Percentiles rank a stretch among this genome's conserved stretches.
Conservation (phyloP, 2,797 vertebrate genomes). For the Urocyon cinereoargenteus region DNA sequence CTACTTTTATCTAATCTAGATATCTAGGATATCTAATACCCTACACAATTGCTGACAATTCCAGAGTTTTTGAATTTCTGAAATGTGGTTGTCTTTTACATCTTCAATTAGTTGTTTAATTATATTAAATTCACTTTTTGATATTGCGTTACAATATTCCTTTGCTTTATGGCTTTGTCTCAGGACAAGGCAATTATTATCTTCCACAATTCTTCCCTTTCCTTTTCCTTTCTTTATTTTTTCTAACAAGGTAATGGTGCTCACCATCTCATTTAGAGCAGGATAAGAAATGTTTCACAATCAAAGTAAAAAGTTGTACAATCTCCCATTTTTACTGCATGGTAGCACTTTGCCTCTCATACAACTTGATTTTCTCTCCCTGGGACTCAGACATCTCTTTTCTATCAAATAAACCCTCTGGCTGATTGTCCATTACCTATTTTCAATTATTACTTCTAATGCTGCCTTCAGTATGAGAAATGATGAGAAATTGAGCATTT, state of each 20-base stretch:
- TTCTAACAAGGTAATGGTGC: background rate
- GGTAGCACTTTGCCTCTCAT: slow-evolving; percentile 25
- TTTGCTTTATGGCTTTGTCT: slow-evolving; percentile 34
- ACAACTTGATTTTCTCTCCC: slow-evolving; percentile 62
- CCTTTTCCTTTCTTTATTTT: background rate
- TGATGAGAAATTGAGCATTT: slow-evolving; percentile 68
- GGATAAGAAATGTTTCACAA: background rate
- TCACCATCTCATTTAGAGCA: slow-evolving; percentile 5
- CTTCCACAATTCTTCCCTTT: background rate
- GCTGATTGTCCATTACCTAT: slow-evolving; percentile 61
- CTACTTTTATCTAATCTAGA: background rate
- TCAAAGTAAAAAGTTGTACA: slow-evolving; percentile 41
- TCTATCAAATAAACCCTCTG: slow-evolving; percentile 66
- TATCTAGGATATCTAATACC: background rate
- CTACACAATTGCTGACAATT: background rate
- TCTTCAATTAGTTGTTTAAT: slow-evolving; percentile 39
- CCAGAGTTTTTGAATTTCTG: background rate
- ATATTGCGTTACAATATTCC: background rate
- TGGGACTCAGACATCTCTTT: slow-evolving; percentile 47
- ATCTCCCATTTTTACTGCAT: slow-evolving; percentile 17
- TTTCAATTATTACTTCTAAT: slow-evolving; percentile 76
- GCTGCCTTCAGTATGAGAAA: slow-evolving; percentile 53
- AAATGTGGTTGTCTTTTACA: background rate
- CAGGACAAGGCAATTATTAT: slow-evolving; percentile 1
- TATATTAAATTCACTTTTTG: background rate